Percentiles rank a stretch among this genome's conserved stretches.
Evolutionary conservation across 2,888 invertebrate species (phyloP).

Genomic region (Aradus depressus): DNA sequence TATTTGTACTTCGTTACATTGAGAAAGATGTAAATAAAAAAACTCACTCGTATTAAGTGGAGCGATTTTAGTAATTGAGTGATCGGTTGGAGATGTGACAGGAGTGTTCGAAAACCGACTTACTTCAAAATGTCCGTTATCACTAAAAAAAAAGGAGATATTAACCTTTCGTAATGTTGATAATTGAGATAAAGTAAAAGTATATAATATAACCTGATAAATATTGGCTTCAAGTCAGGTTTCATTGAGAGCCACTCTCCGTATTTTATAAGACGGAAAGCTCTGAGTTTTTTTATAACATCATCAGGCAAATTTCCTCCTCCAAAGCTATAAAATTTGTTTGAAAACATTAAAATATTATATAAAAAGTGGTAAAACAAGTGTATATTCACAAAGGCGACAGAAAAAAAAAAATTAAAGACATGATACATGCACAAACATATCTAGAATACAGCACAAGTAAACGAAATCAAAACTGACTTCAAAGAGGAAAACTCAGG

Average conservation of each 20-base stretch:
- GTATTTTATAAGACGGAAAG: slow-evolving; percentile 42
- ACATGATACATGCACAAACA: too few species aligned
- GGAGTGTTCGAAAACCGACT: slow-evolving; percentile 11
- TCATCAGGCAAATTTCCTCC: slow-evolving; percentile 37
- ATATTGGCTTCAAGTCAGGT: slow-evolving; percentile 21
- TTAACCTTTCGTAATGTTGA: not conserved
- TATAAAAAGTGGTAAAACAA: too few species aligned
- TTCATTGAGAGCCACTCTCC: slow-evolving; percentile 41
- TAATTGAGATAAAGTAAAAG: not conserved
- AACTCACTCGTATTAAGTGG: slow-evolving; percentile 1
- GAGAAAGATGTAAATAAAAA: too few species aligned
- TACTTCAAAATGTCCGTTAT: slow-evolving; percentile 23
- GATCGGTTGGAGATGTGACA: slow-evolving; percentile 7
- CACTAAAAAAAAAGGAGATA: slow-evolving; percentile 10
- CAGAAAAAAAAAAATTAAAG: too few species aligned
- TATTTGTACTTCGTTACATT: too few species aligned
- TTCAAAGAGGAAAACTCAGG: slow-evolving; percentile 45
- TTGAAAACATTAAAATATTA: not conserved
- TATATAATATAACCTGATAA: slow-evolving; percentile 14
- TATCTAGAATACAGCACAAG: too few species aligned
- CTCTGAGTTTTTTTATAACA: slow-evolving; percentile 41
- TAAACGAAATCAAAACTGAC: slow-evolving; percentile 29
- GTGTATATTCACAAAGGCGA: too few species aligned
- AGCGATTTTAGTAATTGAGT: not conserved
- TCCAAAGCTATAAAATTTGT: slow-evolving; percentile 30